These are phyloP conservation scores for Stictonetta naevosa DNA, from an alignment of 2,113 vertebrate genomes.

Conservation along the genomic window DNA sequence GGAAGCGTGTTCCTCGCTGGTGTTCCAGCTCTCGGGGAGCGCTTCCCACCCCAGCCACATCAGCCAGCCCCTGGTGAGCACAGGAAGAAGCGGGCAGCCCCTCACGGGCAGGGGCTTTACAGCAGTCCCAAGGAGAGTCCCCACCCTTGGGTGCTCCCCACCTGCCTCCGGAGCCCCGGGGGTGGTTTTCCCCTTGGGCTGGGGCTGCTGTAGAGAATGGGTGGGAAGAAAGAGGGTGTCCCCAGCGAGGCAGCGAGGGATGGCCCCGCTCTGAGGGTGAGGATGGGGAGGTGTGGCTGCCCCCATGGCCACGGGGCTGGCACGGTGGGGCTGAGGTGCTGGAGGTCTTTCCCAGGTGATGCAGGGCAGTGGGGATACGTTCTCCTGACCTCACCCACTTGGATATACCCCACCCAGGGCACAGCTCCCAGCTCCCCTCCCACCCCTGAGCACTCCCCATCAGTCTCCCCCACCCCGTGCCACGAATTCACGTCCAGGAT, in stretches of 20 bases:
- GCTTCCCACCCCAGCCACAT: not conserved
- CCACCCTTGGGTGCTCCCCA: not conserved
- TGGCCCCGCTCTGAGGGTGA: not conserved
- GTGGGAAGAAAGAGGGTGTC: not conserved
- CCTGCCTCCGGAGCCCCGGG: not conserved
- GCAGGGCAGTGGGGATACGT: not conserved
- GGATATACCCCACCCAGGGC: not conserved
- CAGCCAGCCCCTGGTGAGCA: not conserved
- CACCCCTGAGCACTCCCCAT: not conserved
- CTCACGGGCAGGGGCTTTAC: not conserved
- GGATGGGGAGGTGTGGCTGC: not conserved
- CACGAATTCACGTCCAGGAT: not conserved
- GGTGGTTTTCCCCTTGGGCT: not conserved
- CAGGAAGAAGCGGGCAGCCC: not conserved
- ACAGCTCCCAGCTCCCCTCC: not conserved
- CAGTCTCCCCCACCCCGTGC: accelerated
- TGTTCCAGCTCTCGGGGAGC: not conserved
- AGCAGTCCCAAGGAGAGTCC: not conserved
- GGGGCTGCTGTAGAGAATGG: not conserved
- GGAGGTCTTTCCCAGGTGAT: not conserved
- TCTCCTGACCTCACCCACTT: accelerated
- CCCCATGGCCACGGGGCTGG: not conserved
- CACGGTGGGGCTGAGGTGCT: not conserved
- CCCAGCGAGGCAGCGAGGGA: not conserved
- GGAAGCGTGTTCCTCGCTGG: not conserved